Evolutionary conservation across 2,888 invertebrate genomes (phyloP), one percentile per base, ranked within the genome.

Genomic region (Leptopilina drosophilae): DNA sequence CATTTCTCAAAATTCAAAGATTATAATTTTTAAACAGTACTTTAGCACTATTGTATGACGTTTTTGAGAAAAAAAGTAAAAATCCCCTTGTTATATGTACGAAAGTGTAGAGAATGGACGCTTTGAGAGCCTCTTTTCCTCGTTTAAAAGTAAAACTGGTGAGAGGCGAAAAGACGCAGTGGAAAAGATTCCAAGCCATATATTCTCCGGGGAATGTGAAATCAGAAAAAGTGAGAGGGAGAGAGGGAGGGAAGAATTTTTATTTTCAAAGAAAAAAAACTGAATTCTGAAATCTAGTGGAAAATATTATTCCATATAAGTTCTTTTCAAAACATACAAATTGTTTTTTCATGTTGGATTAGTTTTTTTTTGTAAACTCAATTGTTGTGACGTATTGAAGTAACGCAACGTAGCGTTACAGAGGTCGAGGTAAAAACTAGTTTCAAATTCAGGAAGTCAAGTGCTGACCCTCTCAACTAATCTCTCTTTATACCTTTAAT

Each of bases 81-180:
- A 40, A 6, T 14, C 33, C 40, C 14, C 64, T 65, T 65, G 33
- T 65, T 14, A 65, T 14, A 65, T 4, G 33, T 33, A 33, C 33
- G 3, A 33, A 14, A 65, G 64, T 33, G 26, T 12, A 65, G 14
- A 65, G 64, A 65, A 40, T 65, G 40, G 33, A 65, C 33, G 11
- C 40, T 65, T 65, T 12, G 64, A 65, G 64, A 33, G 33, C 64
- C 64, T 65, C 64, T 33, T 65, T 65, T 65, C 64, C 33, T 33
- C 64, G 12, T 65, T 65, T 40, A 65, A 46, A 65, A 65, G 26
- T 14, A 8, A 65, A 40, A 65, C 64, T 62, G 62, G 62, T 11
- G 33, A 33, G 46, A 9, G 14, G 64, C 33, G 12, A 65, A 33
- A 40, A 40, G 6, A 65, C 33, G 64, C 14, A 33, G 14, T 65